A percentile compares a stretch with the other conserved stretches of the same genome.
These are phyloP conservation scores for Nicator chloris DNA, from an alignment of 2,113 vertebrate genomes.

Conservation along the genomic window DNA sequence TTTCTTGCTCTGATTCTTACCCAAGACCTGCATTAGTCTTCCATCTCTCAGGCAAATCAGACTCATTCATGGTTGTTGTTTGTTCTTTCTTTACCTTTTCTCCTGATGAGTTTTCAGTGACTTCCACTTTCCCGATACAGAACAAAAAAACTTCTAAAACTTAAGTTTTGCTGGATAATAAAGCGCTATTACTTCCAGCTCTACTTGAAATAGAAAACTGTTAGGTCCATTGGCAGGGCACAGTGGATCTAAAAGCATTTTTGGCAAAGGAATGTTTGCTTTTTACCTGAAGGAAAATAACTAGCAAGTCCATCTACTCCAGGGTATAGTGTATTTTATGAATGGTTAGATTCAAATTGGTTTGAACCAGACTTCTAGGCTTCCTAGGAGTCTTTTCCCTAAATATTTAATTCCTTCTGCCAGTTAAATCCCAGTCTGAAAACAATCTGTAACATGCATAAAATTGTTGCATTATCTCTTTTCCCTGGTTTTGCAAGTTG, in stretches of 20 bases:
- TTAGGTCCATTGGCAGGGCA: slow-evolving; percentile 8
- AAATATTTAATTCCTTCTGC: slow-evolving; percentile 62
- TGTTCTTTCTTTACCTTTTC: background rate
- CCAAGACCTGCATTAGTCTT: background rate
- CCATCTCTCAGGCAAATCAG: background rate
- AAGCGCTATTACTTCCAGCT: slow-evolving; percentile 8
- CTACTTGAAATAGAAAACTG: slow-evolving; percentile 16
- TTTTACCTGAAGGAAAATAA: slow-evolving; percentile 54
- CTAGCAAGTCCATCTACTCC: slow-evolving; percentile 42
- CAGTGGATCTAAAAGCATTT: slow-evolving; percentile 37
- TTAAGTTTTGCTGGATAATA: background rate
- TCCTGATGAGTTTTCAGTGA: background rate
- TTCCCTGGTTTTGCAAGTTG: background rate
- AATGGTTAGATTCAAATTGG: slow-evolving; percentile 57
- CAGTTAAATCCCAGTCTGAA: slow-evolving; percentile 48
- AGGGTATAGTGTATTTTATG: slow-evolving; percentile 56
- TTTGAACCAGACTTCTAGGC: slow-evolving; percentile 35
- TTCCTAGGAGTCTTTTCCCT: slow-evolving; percentile 35
- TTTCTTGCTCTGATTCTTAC: background rate
- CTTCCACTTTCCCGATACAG: background rate
- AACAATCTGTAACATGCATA: background rate
- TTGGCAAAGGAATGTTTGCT: slow-evolving; percentile 38
- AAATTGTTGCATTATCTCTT: background rate
- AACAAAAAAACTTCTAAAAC: background rate
- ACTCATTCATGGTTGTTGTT: background rate